A percentile compares a stretch with the other conserved stretches of the same genome.
Evolutionary conservation across 92 coral and sea anemone genomes (phyloP).

Genomic region (Parazoanthus darwini): DNA sequence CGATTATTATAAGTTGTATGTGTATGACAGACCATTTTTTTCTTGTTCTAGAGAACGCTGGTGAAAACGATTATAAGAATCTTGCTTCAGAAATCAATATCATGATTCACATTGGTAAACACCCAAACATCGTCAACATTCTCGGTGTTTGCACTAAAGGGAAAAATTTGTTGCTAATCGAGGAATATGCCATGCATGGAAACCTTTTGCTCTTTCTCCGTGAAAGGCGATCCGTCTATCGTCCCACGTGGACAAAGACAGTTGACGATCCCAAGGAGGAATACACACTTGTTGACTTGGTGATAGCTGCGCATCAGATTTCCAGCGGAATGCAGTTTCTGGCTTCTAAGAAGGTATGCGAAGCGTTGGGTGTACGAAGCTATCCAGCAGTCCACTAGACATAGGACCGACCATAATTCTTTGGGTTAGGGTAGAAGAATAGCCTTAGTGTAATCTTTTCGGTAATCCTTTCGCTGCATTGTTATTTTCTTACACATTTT

Average conservation of each 20-base stretch:
- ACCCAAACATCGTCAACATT: constrained; percentile 82
- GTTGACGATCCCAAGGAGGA: constrained; percentile 67
- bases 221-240: constrained; percentile 62
- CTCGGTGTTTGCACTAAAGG: constrained; percentile 89
- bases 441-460: no score
- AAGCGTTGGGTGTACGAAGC: not conserved
- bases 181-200: constrained; percentile 87
- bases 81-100: constrained; percentile 80
- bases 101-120: constrained; percentile 78
- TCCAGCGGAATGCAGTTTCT: constrained; percentile 83
- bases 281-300: constrained; percentile 79
- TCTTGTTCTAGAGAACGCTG: constrained; percentile 63
- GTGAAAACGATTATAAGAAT: constrained; percentile 68
- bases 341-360: constrained; percentile 70
- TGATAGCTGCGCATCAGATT: constrained; percentile 69
- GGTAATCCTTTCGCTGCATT: no score
- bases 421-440: no score
- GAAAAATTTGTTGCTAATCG: constrained; percentile 67
- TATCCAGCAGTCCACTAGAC: no score
- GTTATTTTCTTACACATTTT: no score
- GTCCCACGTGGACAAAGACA: constrained; percentile 73
- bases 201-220: constrained; percentile 71
- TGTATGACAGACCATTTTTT: not conserved
- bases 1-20: not conserved
- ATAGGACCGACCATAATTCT: no score